A percentile compares a stretch with the other conserved stretches of the same genome.
phyloP scores from a whole-genome alignment of 2,797 vertebrate genomes.

The Falco berigora region DNA sequence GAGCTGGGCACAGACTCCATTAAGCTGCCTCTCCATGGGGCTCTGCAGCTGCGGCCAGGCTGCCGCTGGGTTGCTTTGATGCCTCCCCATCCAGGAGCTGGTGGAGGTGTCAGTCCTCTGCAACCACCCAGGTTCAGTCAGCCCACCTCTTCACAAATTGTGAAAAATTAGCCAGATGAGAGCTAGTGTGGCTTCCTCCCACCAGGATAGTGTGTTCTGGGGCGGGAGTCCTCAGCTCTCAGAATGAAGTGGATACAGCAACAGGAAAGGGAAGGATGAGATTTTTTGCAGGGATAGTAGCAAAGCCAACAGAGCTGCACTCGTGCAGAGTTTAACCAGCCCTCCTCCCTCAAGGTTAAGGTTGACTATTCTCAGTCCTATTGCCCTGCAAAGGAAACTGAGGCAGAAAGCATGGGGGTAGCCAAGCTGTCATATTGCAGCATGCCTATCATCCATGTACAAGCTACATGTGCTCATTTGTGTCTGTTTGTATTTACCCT shows the following conservation, averaged over 20 bases:
- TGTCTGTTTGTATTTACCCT: conserved; percentile 22
- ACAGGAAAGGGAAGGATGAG: neutral
- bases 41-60: neutral
- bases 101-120: neutral
- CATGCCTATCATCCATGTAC: accelerated
- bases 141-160: neutral
- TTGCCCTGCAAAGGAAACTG: neutral
- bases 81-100: neutral
- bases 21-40: neutral
- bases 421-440: neutral
- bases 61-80: neutral
- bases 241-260: neutral
- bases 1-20: neutral
- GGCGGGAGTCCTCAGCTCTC: neutral
- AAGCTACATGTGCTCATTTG: neutral
- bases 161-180: neutral
- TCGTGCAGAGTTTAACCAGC: neutral
- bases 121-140: neutral
- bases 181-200: neutral
- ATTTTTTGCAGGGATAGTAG: neutral
- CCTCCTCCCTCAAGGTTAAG: neutral
- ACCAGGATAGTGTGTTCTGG: neutral
- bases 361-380: neutral
- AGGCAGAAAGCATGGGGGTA: neutral
- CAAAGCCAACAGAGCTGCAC: neutral